Evolutionary conservation across 1,140 invertebrate species (phyloP).

Genomic region (Cydia fagiglandana): DNA sequence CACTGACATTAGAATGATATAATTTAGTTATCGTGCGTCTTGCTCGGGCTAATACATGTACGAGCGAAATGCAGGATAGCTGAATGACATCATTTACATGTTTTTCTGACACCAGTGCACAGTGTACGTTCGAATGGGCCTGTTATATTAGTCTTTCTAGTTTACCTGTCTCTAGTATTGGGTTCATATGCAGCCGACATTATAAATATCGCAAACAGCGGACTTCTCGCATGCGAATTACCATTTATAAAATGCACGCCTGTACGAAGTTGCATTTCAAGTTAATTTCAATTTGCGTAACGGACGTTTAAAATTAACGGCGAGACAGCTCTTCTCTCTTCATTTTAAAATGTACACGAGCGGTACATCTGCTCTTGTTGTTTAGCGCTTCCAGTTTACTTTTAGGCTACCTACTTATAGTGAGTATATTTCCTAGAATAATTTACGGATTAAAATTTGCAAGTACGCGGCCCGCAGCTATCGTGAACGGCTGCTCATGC

Average conservation of each 20-base stretch:
- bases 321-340: constrained; percentile 4
- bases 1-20: too few relatives aligned
- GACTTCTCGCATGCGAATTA: neutral
- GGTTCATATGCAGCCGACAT: neutral
- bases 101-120: too few relatives aligned
- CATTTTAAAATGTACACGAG: neutral
- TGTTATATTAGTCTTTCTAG: neutral
- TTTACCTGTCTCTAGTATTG: neutral
- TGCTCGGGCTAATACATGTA: too few relatives aligned
- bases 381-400: neutral
- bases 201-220: neutral
- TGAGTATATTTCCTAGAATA: too few relatives aligned
- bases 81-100: too few relatives aligned
- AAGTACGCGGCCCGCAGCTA: too few relatives aligned
- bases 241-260: neutral
- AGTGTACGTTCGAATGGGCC: too few relatives aligned
- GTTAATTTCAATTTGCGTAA: constrained; percentile 8
- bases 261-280: neutral
- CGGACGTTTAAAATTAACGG: constrained; percentile 2
- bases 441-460: too few relatives aligned
- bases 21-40: too few relatives aligned
- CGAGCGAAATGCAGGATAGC: too few relatives aligned
- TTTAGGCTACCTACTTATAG: too few relatives aligned
- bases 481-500: too few relatives aligned
- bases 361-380: neutral